phyloP scores from a whole-genome alignment of 2,113 vertebrate genomes.

The Rhynchomys soricoides region DNA sequence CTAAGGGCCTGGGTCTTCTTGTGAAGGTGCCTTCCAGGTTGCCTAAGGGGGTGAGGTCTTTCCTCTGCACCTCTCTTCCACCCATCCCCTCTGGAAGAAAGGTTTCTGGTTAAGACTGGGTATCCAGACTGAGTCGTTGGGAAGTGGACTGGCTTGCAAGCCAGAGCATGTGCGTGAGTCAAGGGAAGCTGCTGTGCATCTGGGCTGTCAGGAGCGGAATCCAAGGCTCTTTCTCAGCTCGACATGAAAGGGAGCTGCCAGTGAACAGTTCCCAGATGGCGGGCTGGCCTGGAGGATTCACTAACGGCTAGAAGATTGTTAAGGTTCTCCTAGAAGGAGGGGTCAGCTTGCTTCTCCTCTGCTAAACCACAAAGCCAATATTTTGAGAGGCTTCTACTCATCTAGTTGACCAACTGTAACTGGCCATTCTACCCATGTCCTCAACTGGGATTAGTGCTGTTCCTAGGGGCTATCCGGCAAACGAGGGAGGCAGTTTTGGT shows the following conservation, averaged over 20 bases:
- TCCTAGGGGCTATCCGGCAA: neutral
- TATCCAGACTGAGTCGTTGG: conserved; percentile 81
- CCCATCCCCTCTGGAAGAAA: conserved; percentile 56
- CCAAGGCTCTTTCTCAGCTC: conserved; percentile 74
- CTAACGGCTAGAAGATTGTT: conserved; percentile 46
- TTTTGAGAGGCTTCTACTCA: neutral
- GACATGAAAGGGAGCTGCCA: conserved; percentile 58
- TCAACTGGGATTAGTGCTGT: neutral
- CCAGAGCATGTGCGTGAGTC: conserved; percentile 78
- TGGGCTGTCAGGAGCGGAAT: conserved; percentile 80
- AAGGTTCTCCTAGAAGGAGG: conserved; percentile 4
- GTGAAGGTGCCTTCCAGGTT: neutral
- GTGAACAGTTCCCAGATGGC: conserved; percentile 55
- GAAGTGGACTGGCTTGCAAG: conserved; percentile 81
- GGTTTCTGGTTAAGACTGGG: conserved; percentile 73
- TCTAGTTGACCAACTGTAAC: neutral
- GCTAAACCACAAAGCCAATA: neutral
- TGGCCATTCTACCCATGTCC: neutral
- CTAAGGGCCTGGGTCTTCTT: conserved; percentile 25
- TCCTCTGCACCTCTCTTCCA: neutral
- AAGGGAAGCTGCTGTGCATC: conserved; percentile 74
- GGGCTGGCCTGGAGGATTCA: conserved; percentile 17
- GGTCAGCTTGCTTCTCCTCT: conserved; percentile 57
- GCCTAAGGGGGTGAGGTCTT: neutral
- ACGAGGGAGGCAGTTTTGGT: neutral